Percentiles rank a stretch among this genome's conserved stretches.
These are phyloP conservation scores for Tenthredo amoena DNA, from an alignment of 2,888 invertebrate species.

Conservation along the genomic window DNA sequence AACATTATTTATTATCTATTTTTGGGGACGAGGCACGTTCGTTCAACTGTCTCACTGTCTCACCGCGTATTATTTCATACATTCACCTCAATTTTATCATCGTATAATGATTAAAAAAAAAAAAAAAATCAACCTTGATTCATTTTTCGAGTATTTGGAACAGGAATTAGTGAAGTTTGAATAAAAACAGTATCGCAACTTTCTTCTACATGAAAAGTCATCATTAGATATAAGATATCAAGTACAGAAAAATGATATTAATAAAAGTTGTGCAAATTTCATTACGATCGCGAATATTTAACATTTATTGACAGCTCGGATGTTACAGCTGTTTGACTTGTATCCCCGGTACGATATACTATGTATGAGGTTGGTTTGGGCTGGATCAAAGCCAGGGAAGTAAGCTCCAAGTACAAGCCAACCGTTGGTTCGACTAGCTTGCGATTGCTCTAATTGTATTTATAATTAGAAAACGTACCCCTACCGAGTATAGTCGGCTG, in stretches of 20 bases:
- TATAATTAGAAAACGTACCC: slow-evolving; percentile 57
- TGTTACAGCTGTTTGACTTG: slow-evolving; percentile 26
- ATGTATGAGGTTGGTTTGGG: neutral
- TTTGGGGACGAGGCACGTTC: neutral
- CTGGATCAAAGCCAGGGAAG: slow-evolving; percentile 45
- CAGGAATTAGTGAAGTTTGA: too few relatives aligned
- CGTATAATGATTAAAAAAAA: neutral
- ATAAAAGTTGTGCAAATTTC: neutral
- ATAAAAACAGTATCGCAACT: neutral
- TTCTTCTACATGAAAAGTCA: neutral
- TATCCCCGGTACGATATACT: slow-evolving; percentile 9
- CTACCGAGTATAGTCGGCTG: slow-evolving; percentile 5
- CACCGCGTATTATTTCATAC: too few relatives aligned
- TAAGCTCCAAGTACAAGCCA: neutral
- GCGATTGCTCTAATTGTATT: slow-evolving; percentile 57
- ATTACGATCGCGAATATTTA: neutral
- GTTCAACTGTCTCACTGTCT: neutral
- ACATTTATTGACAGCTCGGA: slow-evolving; percentile 25
- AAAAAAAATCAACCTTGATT: neutral
- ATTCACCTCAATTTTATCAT: neutral
- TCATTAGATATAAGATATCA: neutral
- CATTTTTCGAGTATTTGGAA: neutral
- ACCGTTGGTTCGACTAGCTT: neutral
- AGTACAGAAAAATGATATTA: neutral
- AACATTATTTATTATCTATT: neutral